phyloP scores from a whole-genome alignment of 2,113 vertebrate species.

The Lepisosteus oculatus region DNA sequence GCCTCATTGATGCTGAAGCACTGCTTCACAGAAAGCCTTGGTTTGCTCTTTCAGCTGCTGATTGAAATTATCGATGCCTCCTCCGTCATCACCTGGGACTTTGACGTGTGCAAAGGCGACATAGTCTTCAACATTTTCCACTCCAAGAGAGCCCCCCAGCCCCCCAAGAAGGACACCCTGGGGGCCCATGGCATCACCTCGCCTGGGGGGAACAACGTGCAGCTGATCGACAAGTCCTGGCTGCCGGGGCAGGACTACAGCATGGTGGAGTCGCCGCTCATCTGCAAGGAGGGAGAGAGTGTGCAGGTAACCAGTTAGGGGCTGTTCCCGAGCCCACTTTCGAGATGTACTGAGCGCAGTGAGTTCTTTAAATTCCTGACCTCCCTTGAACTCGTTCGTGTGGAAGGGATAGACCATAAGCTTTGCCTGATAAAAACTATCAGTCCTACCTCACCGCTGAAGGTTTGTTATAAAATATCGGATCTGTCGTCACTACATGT shows the following conservation, averaged over 20 bases:
- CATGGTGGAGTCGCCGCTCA: conserved; percentile 85
- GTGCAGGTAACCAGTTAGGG: conserved; percentile 76
- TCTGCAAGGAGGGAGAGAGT: conserved; percentile 89
- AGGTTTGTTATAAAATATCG: no score
- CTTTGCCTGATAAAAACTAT: no score
- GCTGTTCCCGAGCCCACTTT: no score
- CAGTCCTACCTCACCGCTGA: no score
- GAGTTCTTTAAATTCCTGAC: no score
- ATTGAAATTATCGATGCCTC: conserved; percentile 87
- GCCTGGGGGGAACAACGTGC: conserved; percentile 74
- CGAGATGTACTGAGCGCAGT: no score
- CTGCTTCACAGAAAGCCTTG: no score
- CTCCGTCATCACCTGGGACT: conserved; percentile 96
- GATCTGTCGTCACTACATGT: no score
- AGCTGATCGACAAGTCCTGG: conserved; percentile 86
- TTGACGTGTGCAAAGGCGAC: conserved; percentile 92
- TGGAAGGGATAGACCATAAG: no score
- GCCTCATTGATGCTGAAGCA: background rate
- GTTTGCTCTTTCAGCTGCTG: conserved; percentile 66
- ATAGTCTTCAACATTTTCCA: conserved; percentile 91
- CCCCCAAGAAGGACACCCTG: conserved; percentile 78
- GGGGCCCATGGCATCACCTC: conserved; percentile 78
- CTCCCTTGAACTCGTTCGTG: no score
- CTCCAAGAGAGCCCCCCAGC: conserved; percentile 80
- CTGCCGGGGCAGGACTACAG: conserved; percentile 89